Conservation (phyloP, 2,113 vertebrate genomes). For the Chaetodon auriga region DNA sequence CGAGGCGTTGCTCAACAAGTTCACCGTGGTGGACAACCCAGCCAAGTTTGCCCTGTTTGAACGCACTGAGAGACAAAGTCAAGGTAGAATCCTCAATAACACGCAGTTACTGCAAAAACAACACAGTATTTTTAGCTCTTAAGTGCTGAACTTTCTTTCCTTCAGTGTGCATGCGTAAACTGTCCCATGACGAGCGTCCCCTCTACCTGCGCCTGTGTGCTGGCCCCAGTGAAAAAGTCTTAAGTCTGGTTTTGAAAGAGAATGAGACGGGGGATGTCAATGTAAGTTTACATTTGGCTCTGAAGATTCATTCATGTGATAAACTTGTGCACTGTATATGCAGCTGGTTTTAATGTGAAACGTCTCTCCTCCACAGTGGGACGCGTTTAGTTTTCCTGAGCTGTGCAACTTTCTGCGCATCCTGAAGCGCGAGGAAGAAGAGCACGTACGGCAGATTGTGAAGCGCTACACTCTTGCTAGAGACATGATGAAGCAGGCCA, state of each 20-base stretch:
- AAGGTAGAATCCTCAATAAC: constrained; percentile 83
- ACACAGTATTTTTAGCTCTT: not conserved
- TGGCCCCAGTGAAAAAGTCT: constrained; percentile 91
- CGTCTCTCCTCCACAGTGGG: constrained; percentile 87
- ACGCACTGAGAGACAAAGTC: constrained; percentile 89
- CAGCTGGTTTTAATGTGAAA: not conserved
- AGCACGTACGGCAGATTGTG: constrained; percentile 90
- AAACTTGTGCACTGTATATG: not conserved
- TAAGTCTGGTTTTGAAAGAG: constrained; percentile 94
- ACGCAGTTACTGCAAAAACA: not conserved
- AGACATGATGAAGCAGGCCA: constrained; percentile 89
- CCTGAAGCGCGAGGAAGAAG: constrained; percentile 95
- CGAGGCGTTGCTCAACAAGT: constrained; percentile 94
- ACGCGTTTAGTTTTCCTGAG: constrained; percentile 95
- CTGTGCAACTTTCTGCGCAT: constrained; percentile 95
- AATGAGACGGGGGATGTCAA: constrained; percentile 96
- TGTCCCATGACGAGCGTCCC: constrained; percentile 89
- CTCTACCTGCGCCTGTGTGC: constrained; percentile 91
- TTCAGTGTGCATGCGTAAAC: constrained; percentile 90
- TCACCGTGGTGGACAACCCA: constrained; percentile 95
- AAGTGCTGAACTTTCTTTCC: constrained; percentile 8
- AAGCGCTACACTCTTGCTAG: constrained; percentile 90
- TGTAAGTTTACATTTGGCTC: constrained; percentile 83
- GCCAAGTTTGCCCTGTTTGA: constrained; percentile 97
- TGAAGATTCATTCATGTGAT: not conserved